Evolutionary conservation across 1,140 invertebrate species (phyloP).

Genomic region (Carposina sasakii): DNA sequence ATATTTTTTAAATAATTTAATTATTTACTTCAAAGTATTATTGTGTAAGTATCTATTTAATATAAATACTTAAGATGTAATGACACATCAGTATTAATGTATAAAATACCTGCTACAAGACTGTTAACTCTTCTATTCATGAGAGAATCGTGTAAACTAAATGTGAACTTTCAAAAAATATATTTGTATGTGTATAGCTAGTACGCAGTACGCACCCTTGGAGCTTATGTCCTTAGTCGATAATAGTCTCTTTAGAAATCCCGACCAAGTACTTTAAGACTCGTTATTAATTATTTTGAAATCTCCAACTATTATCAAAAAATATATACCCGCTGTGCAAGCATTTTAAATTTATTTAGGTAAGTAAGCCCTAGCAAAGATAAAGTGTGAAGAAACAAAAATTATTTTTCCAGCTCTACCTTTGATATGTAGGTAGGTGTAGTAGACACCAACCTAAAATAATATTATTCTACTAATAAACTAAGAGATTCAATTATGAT

Average conservation of each 20-base stretch:
- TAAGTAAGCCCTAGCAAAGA: too few relatives aligned
- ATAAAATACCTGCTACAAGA: conserved; percentile 61
- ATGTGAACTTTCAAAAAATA: conserved; percentile 43
- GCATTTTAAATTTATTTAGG: too few relatives aligned
- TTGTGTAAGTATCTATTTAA: conserved; percentile 2
- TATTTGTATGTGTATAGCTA: conserved; percentile 55
- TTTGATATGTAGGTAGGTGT: not conserved
- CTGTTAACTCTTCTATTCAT: conserved; percentile 60
- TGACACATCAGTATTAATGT: conserved; percentile 58
- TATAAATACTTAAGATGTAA: conserved; percentile 32
- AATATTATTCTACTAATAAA: not conserved
- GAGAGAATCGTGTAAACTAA: conserved; percentile 52
- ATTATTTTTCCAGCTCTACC: not conserved
- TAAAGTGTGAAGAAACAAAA: too few relatives aligned
- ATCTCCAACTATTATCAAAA: not conserved
- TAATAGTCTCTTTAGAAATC: conserved; percentile 65
- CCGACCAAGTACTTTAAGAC: conserved; percentile 70
- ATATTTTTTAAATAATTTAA: conserved; percentile 30
- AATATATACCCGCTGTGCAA: not conserved
- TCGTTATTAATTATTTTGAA: conserved; percentile 39
- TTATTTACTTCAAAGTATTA: conserved; percentile 24
- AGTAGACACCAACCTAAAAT: not conserved
- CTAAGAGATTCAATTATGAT: too few relatives aligned
- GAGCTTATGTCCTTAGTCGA: conserved; percentile 67
- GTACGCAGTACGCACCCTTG: conserved; percentile 57